Conservation (phyloP, 1,140 invertebrate species). For the Drosophila parvula region DNA sequence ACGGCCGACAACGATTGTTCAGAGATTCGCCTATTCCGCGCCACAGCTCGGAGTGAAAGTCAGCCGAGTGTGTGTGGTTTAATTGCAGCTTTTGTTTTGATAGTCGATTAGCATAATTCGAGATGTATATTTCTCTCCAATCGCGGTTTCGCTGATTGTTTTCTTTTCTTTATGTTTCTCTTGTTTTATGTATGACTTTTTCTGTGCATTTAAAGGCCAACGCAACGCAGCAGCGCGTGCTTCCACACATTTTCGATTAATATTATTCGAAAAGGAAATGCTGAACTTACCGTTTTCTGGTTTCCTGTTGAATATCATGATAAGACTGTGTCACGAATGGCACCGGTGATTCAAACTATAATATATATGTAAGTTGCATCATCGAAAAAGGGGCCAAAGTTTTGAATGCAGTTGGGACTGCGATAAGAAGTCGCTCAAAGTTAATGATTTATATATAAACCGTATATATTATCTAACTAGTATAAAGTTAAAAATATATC, state of each 20-base stretch:
- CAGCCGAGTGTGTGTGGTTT: conserved; percentile 51
- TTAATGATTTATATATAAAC: too few relatives aligned
- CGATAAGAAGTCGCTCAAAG: conserved; percentile 7
- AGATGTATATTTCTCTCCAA: conserved; percentile 48
- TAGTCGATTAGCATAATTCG: conserved; percentile 63
- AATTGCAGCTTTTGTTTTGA: conserved; percentile 75
- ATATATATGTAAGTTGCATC: too few relatives aligned
- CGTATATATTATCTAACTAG: too few relatives aligned
- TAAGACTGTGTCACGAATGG: conserved; percentile 36
- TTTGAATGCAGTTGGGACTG: neutral
- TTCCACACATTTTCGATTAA: conserved; percentile 26
- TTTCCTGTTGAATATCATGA: conserved; percentile 35
- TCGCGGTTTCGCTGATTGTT: conserved; percentile 34
- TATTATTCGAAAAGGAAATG: conserved; percentile 22
- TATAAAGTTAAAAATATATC: neutral
- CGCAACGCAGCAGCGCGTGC: conserved; percentile 34
- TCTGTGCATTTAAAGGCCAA: conserved; percentile 12
- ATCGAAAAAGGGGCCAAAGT: conserved; percentile 4
- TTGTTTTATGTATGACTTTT: conserved; percentile 31
- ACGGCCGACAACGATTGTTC: conserved; percentile 41
- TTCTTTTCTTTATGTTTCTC: conserved; percentile 21
- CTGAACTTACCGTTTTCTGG: conserved; percentile 9
- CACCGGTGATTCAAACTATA: conserved; percentile 28
- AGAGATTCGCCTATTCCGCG: conserved; percentile 28
- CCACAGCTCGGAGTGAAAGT: conserved; percentile 61